Evolutionary conservation across 2,888 invertebrate species (phyloP).

Genomic region (Himalopsyche kuldschensis): DNA sequence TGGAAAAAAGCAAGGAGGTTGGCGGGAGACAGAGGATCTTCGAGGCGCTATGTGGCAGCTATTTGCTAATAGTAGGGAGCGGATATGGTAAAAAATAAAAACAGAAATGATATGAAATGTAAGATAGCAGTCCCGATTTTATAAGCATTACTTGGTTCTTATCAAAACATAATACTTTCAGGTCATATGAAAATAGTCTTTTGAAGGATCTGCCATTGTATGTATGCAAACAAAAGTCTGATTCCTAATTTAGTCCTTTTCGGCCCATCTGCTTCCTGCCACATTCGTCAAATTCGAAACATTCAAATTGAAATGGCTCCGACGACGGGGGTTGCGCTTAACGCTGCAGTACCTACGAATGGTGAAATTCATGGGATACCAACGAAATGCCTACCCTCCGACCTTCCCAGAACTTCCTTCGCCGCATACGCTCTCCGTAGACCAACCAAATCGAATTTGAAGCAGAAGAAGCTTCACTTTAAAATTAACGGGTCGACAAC

Average conservation of each 20-base stretch:
- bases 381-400: not conserved
- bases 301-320: conserved; percentile 7
- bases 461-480: not conserved
- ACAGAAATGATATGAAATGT: too few species aligned
- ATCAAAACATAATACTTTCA: too few species aligned
- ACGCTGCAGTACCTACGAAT: conserved; percentile 8
- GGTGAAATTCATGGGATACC: not conserved
- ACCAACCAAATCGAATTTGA: not conserved
- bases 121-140: too few species aligned
- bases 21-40: too few species aligned
- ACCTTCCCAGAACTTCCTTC: not conserved
- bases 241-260: not conserved
- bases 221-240: not conserved
- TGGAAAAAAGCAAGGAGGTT: too few species aligned
- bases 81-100: too few species aligned
- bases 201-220: not conserved
- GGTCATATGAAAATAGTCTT: too few species aligned
- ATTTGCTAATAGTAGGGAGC: too few species aligned
- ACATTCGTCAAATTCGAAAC: conserved; percentile 32
- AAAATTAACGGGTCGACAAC: not conserved
- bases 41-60: too few species aligned
- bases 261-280: conserved; percentile 33
- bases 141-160: too few species aligned
- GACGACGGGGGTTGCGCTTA: conserved; percentile 14
- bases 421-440: not conserved